Evolutionary conservation across 1,140 invertebrate species (phyloP), one percentile per base, ranked within the genome.

Genomic region (Belonocnema kinseyi): DNA sequence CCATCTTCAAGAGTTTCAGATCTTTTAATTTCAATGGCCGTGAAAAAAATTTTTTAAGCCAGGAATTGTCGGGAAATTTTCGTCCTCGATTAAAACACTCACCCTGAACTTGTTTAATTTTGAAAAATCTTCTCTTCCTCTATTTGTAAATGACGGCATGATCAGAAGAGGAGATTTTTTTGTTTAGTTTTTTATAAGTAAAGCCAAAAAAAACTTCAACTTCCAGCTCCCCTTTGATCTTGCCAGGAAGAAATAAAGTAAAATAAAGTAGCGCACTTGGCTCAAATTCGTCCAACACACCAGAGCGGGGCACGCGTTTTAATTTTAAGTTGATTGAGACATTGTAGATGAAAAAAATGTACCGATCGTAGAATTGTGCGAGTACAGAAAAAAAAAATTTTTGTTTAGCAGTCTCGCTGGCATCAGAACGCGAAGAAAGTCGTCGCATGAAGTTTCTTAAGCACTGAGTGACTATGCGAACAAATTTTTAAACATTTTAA

Each of bases 401-500:
- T 33, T n/a, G n/a, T 13, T 66, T 16, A 66, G 26, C 46, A n/a
- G 46, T 40, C 26, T 66, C 61, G 40, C 53, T 54, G 53, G 53
- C 26, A 66, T 66, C 33, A 66, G 26, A 61, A 46, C 40, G 21
- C 61, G 21, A 40, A 46, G 26, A n/a, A 66, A 46, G 26, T 66
- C 13, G 26, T 66, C 21, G 26, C 61, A 66, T 66, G 26, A 66
- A 66, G 40, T 66, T 66, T 66, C 21, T 66, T 66, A 66, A 66
- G 14, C 61, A 40, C 61, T 66, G 13, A 46, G 40, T 66, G 61
- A 66, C 61, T n/a, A 66, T 26, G 61, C 17, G 66, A 53, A 73
- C 77, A 52, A 72, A 73, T 80, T 77, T 76, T 78, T 33, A 79
- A 66, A 75, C 78, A 73, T 86, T 86, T 88, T 85, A 85, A 82